These are phyloP conservation scores for Macrostomum cliftonense DNA, from an alignment of 2,888 invertebrate genomes.

Conservation along the genomic window DNA sequence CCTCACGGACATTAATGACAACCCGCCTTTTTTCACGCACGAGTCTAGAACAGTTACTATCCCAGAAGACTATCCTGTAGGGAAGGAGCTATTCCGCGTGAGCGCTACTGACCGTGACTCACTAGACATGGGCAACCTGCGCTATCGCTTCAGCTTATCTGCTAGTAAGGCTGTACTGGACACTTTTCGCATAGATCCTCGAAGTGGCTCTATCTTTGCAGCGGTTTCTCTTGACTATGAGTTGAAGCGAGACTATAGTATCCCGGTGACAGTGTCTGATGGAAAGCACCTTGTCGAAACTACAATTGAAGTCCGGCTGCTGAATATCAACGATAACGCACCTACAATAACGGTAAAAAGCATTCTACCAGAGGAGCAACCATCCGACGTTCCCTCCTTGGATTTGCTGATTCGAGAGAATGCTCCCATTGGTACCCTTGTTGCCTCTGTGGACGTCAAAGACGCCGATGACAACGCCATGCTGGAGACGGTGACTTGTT, in stretches of 20 bases:
- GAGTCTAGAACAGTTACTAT: not conserved
- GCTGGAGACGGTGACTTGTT: constrained; percentile 1
- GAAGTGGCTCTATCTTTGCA: constrained; percentile 3
- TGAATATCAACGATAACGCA: constrained; percentile 8
- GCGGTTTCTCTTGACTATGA: constrained; percentile 4
- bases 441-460: constrained; percentile 5
- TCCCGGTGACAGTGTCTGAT: constrained; percentile 9
- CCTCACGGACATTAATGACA: constrained; percentile 9
- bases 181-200: constrained; percentile 1
- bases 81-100: constrained; percentile 4
- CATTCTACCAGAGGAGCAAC: constrained; percentile 1
- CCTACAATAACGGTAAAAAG: constrained; percentile 7
- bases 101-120: constrained; percentile 6
- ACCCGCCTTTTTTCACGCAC: constrained; percentile 2
- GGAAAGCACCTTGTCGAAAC: constrained; percentile 9
- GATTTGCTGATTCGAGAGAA: constrained; percentile 5
- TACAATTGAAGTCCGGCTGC: constrained; percentile 3
- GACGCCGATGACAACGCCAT: constrained; percentile 5
- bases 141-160: constrained; percentile 4
- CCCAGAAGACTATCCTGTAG: constrained; percentile 1
- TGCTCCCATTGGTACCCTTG: not conserved
- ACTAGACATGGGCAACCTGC: not conserved
- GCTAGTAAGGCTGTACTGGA: constrained; percentile 1
- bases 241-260: not conserved
- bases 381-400: not conserved